phyloP scores from a whole-genome alignment of 2,797 vertebrate genomes.

The Chaenodraco wilsoni region DNA sequence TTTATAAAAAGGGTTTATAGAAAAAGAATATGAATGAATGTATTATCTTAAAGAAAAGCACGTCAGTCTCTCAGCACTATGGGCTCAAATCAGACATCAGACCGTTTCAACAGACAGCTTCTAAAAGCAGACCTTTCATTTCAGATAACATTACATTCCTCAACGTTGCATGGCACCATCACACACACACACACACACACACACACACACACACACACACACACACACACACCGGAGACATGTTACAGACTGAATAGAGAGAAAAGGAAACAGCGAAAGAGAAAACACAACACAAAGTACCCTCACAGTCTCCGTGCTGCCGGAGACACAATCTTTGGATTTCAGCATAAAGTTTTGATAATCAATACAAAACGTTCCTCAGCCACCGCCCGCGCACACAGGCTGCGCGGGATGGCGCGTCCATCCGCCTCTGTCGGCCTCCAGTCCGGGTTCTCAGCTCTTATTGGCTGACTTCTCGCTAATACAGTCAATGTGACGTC shows the following conservation, averaged over 20 bases:
- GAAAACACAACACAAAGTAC: constrained; percentile 60
- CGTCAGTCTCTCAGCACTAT: not conserved
- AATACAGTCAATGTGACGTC: too few species aligned
- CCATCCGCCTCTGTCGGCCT: not conserved
- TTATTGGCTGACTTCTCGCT: too few species aligned
- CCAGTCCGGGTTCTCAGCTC: not conserved
- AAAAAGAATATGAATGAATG: not conserved
- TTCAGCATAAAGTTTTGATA: constrained; percentile 83
- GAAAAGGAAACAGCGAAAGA: constrained; percentile 9
- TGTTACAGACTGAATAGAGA: too few species aligned
- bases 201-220: too few species aligned
- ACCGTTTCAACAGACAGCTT: constrained; percentile 20
- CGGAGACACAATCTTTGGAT: constrained; percentile 94
- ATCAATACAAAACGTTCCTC: constrained; percentile 42
- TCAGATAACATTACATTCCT: constrained; percentile 19
- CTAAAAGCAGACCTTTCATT: constrained; percentile 44
- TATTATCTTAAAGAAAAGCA: not conserved
- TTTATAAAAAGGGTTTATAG: not conserved
- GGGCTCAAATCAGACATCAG: not conserved
- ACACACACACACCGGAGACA: too few species aligned
- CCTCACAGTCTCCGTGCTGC: constrained; percentile 90
- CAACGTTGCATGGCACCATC: not conserved
- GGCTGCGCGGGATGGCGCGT: not conserved
- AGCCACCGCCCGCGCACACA: constrained; percentile 55
- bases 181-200: too few species aligned